These are phyloP conservation scores for Vespertilio murinus DNA, from an alignment of 2,797 vertebrate species.

Conservation along the genomic window DNA sequence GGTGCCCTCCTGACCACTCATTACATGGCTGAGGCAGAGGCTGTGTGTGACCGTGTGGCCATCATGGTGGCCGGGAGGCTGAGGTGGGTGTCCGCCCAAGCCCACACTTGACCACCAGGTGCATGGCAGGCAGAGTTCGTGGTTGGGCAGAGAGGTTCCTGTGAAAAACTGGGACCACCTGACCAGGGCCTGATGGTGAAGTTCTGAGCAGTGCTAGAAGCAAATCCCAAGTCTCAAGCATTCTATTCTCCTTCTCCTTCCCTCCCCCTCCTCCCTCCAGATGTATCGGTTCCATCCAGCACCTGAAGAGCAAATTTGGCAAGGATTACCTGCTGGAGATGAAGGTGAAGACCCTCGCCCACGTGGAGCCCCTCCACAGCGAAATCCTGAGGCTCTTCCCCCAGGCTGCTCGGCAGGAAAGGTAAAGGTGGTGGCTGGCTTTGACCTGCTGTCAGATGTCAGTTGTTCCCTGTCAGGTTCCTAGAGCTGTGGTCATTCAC, in stretches of 20 bases:
- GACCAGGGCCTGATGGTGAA: rapidly evolving
- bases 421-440: slow-evolving; percentile 78
- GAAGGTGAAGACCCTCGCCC: slow-evolving; percentile 84
- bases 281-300: slow-evolving; percentile 92
- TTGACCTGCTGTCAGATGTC: background rate
- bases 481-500: background rate
- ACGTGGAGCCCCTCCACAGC: slow-evolving; percentile 85
- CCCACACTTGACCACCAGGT: rapidly evolving
- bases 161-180: rapidly evolving
- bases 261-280: slow-evolving; percentile 74
- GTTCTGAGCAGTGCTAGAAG: rapidly evolving
- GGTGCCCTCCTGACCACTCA: slow-evolving; percentile 93
- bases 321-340: slow-evolving; percentile 91
- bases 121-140: background rate
- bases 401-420: slow-evolving; percentile 87
- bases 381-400: slow-evolving; percentile 91
- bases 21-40: slow-evolving; percentile 96
- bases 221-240: too few relatives aligned
- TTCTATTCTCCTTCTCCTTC: rapidly evolving
- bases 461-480: background rate
- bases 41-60: slow-evolving; percentile 94
- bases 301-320: slow-evolving; percentile 91
- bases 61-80: slow-evolving; percentile 93
- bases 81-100: slow-evolving; percentile 80
- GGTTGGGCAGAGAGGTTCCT: too few relatives aligned